These are phyloP conservation scores for Oxyteleia sp. DNA, from an alignment of 2,888 invertebrate species.

Conservation along the genomic window DNA sequence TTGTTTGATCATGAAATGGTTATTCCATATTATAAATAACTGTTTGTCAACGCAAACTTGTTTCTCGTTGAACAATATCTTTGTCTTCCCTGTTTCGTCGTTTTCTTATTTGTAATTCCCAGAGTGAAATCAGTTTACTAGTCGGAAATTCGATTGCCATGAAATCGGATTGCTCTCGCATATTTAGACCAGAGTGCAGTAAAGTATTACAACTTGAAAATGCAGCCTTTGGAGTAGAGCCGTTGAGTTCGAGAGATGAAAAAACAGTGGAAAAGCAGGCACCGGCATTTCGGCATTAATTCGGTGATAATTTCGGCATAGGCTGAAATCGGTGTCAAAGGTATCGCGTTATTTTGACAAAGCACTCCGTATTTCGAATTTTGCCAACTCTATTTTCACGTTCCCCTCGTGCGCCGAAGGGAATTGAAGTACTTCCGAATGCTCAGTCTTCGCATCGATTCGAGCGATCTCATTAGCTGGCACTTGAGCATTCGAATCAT, in stretches of 20 bases:
- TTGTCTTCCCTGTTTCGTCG: neutral
- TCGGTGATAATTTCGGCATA: constrained; percentile 46
- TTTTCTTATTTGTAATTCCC: constrained; percentile 23
- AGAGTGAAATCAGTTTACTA: constrained; percentile 25
- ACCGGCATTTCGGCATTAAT: constrained; percentile 41
- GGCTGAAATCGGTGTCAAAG: constrained; percentile 44
- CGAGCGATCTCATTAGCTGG: constrained; percentile 25
- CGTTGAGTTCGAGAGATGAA: constrained; percentile 26
- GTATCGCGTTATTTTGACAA: constrained; percentile 34
- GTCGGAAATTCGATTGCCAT: constrained; percentile 22
- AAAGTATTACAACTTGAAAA: constrained; percentile 17
- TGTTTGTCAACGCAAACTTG: neutral
- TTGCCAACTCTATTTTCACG: constrained; percentile 22
- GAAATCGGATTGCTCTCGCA: constrained; percentile 18
- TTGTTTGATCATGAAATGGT: no score
- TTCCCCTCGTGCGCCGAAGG: constrained; percentile 12
- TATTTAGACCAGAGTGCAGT: constrained; percentile 2
- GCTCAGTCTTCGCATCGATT: constrained; percentile 36
- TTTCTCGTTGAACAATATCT: constrained; percentile 2
- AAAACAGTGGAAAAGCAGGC: constrained; percentile 20
- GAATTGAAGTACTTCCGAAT: constrained; percentile 44
- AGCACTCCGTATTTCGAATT: constrained; percentile 29
- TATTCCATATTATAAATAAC: neutral
- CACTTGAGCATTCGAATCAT: constrained; percentile 60
- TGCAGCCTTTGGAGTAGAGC: neutral